These are phyloP conservation scores for Idris sp. DNA, from an alignment of 1,140 invertebrate species.

Conservation along the genomic window DNA sequence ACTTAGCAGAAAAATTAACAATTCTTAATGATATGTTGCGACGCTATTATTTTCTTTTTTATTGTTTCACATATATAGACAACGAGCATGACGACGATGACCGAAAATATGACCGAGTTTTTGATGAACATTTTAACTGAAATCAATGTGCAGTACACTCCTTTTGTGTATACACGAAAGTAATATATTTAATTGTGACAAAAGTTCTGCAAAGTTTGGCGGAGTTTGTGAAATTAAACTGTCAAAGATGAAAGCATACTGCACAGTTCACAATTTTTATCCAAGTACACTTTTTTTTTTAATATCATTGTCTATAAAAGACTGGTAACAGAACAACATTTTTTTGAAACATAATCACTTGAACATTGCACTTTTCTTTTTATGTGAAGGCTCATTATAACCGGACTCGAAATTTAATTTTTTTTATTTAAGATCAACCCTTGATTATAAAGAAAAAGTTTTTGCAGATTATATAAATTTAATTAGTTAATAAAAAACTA, in stretches of 20 bases:
- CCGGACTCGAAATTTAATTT: slow-evolving; percentile 33
- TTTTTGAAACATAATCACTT: no score
- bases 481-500: no score
- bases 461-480: no score
- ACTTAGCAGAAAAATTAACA: slow-evolving; percentile 62
- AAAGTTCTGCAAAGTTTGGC: slow-evolving; percentile 49
- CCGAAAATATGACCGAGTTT: no score
- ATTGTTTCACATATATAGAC: no score
- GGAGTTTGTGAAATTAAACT: slow-evolving; percentile 30
- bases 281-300: slow-evolving; percentile 44
- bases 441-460: no score
- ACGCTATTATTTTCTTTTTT: no score
- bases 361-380: slow-evolving; percentile 25
- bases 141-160: slow-evolving; percentile 52
- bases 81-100: no score
- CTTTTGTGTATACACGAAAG: slow-evolving; percentile 36
- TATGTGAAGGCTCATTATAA: slow-evolving; percentile 28
- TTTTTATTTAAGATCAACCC: no score
- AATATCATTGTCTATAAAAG: no score
- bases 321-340: no score
- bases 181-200: slow-evolving; percentile 54
- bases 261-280: slow-evolving; percentile 50
- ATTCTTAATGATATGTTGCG: slow-evolving; percentile 65
- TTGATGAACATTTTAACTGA: no score
- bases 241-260: slow-evolving; percentile 51